phyloP scores from a whole-genome alignment of 2,797 vertebrate genomes.

The Potorous gilbertii region DNA sequence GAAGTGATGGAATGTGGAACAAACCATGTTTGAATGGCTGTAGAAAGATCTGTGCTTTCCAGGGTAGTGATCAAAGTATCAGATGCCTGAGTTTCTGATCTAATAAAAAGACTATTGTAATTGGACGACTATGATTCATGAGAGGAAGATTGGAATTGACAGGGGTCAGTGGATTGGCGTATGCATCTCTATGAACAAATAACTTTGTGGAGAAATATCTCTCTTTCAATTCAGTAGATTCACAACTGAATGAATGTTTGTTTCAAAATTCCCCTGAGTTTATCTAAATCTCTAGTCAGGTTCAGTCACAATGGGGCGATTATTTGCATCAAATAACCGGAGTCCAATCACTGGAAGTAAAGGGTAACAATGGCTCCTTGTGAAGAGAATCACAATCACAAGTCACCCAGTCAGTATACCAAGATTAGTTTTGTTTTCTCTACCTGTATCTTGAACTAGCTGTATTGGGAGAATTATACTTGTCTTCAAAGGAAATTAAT shows the following conservation, averaged over 20 bases:
- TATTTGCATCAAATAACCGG: background rate
- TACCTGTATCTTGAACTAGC: background rate
- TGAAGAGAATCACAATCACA: background rate
- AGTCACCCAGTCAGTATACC: too few relatives aligned
- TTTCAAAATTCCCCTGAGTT: background rate
- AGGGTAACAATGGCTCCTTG: background rate
- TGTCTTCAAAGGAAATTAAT: background rate
- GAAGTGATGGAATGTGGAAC: background rate
- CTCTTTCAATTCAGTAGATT: background rate
- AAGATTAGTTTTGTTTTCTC: background rate
- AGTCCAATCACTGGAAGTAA: background rate
- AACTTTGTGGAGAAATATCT: background rate
- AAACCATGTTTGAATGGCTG: background rate
- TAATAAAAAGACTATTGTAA: background rate
- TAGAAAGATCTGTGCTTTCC: background rate
- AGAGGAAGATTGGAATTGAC: background rate
- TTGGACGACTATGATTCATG: background rate
- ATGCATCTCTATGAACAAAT: background rate
- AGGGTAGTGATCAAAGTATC: background rate
- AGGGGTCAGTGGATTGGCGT: background rate
- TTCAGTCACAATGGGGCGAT: background rate
- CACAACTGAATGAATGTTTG: background rate
- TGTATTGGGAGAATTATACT: background rate
- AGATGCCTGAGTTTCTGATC: background rate
- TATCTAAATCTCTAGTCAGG: background rate